These are phyloP conservation scores for Pyrgilauda ruficollis DNA, from an alignment of 2,113 vertebrate genomes.

Conservation along the genomic window DNA sequence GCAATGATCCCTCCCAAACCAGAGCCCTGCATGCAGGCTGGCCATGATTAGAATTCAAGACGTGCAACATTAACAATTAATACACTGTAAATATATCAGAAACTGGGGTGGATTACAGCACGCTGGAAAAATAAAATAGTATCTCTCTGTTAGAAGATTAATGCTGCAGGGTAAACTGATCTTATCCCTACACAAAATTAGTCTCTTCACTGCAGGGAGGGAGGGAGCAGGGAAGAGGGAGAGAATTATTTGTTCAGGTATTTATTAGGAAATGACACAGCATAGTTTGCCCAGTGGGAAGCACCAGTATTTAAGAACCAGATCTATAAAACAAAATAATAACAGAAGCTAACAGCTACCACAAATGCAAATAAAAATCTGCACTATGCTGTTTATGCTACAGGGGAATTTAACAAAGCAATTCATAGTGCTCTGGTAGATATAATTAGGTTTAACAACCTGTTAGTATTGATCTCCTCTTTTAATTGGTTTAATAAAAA, in stretches of 20 bases:
- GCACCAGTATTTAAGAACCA: background rate
- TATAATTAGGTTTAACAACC: background rate
- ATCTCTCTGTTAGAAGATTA: constrained; percentile 4
- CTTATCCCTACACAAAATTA: constrained; percentile 38
- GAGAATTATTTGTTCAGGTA: background rate
- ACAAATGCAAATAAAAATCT: constrained; percentile 15
- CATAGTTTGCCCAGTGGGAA: background rate
- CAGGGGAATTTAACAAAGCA: background rate
- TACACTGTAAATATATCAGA: constrained; percentile 56
- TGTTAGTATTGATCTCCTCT: background rate
- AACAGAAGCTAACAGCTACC: background rate
- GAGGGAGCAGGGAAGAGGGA: background rate
- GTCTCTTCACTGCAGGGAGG: background rate
- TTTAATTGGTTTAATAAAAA: background rate
- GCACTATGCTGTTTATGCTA: background rate
- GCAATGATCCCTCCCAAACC: constrained; percentile 64
- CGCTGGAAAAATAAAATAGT: constrained; percentile 41
- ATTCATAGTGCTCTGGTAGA: background rate
- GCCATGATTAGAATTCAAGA: constrained; percentile 60
- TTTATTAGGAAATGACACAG: background rate
- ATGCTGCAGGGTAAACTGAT: constrained; percentile 25
- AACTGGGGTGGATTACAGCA: constrained; percentile 57
- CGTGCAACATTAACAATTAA: constrained; percentile 74
- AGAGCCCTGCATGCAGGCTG: constrained; percentile 17
- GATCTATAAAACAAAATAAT: constrained; percentile 4